These are phyloP conservation scores for Procambarus virginalis DNA, from an alignment of 1,140 invertebrate genomes.

Conservation along the genomic window DNA sequence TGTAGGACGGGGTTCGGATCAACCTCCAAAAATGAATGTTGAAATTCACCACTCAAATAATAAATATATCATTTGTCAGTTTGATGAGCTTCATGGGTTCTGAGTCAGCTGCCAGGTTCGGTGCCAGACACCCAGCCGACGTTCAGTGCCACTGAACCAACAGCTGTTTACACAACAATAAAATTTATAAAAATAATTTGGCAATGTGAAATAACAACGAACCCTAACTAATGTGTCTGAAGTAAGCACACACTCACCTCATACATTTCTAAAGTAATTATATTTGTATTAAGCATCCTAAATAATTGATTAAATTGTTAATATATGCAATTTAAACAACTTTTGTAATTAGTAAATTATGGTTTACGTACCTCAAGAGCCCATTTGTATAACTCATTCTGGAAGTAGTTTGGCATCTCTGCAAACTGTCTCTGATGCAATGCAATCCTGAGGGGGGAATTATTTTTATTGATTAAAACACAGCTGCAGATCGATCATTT, in stretches of 20 bases:
- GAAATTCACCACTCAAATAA: constrained; percentile 16
- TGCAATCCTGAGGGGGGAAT: constrained; percentile 13
- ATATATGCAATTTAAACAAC: too few relatives aligned
- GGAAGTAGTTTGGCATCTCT: constrained; percentile 45
- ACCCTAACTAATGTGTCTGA: too few relatives aligned
- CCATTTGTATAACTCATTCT: constrained; percentile 49
- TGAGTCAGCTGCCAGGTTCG: constrained; percentile 16
- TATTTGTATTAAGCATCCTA: too few relatives aligned
- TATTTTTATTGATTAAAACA: too few relatives aligned
- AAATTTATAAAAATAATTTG: too few relatives aligned
- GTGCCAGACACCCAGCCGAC: constrained; percentile 25
- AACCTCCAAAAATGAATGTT: constrained; percentile 9
- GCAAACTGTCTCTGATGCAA: constrained; percentile 15
- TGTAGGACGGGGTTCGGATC: constrained; percentile 6
- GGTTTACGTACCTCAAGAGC: constrained; percentile 38
- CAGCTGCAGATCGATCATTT: too few relatives aligned
- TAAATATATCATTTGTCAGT: constrained; percentile 20
- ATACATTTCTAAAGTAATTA: too few relatives aligned
- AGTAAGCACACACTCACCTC: too few relatives aligned
- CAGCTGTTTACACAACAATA: not conserved
- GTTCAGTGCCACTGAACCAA: not conserved
- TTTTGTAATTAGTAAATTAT: too few relatives aligned
- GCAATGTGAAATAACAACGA: too few relatives aligned
- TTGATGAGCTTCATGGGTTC: constrained; percentile 37
- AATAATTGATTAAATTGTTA: too few relatives aligned